Conservation (phyloP, 2,113 vertebrate genomes). For the Steatornis caripensis region DNA sequence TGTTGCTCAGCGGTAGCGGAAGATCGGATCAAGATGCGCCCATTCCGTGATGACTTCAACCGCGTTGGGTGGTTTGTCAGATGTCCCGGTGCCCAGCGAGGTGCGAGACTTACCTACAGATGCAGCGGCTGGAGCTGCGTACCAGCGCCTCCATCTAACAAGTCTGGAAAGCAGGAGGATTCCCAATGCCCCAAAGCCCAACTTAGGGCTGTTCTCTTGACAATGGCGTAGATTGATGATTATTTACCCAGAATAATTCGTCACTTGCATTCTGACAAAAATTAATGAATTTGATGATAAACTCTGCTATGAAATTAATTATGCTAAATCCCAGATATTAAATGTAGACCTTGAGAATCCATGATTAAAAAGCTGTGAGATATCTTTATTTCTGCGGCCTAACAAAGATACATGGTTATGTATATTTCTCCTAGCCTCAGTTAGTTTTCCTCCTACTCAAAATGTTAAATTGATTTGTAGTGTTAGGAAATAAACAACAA, state of each 20-base stretch:
- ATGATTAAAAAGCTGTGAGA: neutral
- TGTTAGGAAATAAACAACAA: neutral
- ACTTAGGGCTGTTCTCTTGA: neutral
- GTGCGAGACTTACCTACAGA: neutral
- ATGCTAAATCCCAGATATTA: neutral
- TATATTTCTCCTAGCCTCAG: neutral
- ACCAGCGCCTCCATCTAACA: neutral
- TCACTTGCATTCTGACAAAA: neutral
- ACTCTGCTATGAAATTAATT: neutral
- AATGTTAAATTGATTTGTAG: constrained; percentile 28
- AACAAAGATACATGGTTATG: neutral
- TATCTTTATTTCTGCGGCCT: neutral
- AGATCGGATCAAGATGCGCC: neutral
- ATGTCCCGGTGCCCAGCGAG: neutral
- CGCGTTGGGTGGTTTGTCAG: accelerated
- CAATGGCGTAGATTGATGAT: neutral
- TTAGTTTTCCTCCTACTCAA: constrained; percentile 1
- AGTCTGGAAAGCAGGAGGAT: neutral
- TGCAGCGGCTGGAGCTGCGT: neutral
- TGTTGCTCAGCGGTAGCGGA: neutral
- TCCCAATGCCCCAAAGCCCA: neutral
- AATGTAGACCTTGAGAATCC: neutral
- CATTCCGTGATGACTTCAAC: neutral
- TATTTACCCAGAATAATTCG: neutral
- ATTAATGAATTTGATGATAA: neutral